phyloP scores from a whole-genome alignment of 2,888 invertebrate species.

The Drosophila multiciliata region DNA sequence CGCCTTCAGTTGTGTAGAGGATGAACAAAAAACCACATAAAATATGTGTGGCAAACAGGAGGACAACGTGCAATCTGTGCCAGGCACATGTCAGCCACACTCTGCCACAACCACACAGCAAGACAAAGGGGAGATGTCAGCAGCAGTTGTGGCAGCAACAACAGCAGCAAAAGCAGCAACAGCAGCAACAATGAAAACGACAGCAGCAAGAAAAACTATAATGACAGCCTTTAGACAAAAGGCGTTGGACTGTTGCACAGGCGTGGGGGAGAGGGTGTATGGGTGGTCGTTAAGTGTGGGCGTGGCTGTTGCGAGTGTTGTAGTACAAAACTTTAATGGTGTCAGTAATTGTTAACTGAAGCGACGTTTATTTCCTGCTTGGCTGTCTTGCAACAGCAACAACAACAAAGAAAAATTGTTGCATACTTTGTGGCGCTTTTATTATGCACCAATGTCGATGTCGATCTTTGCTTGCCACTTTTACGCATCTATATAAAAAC shows the following conservation, averaged over 20 bases:
- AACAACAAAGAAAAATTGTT: conserved; percentile 39
- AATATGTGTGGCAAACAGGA: conserved; percentile 54
- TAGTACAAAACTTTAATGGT: conserved; percentile 75
- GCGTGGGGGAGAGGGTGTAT: neutral
- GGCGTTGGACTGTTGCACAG: conserved; percentile 15
- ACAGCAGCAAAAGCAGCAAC: conserved; percentile 24
- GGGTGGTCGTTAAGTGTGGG: conserved; percentile 6
- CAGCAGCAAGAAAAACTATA: conserved; percentile 57
- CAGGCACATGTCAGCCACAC: conserved; percentile 71
- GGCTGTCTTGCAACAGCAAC: conserved; percentile 20
- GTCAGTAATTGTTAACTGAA: conserved; percentile 82
- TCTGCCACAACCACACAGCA: conserved; percentile 21
- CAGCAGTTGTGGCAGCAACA: conserved; percentile 32
- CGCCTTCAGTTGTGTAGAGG: conserved; percentile 15
- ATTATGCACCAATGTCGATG: conserved; percentile 53
- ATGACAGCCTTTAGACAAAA: conserved; percentile 66
- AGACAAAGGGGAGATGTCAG: conserved; percentile 54
- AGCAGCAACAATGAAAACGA: conserved; percentile 49
- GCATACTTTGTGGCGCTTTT: conserved; percentile 74
- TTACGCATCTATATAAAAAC: conserved; percentile 62
- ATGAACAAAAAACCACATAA: conserved; percentile 39
- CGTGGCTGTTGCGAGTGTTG: conserved; percentile 10
- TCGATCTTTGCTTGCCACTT: conserved; percentile 73
- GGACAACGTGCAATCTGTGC: conserved; percentile 77
- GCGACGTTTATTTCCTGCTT: conserved; percentile 76